These are phyloP conservation scores for Mimachlamys varia DNA, from an alignment of 2,888 invertebrate genomes.

Conservation along the genomic window DNA sequence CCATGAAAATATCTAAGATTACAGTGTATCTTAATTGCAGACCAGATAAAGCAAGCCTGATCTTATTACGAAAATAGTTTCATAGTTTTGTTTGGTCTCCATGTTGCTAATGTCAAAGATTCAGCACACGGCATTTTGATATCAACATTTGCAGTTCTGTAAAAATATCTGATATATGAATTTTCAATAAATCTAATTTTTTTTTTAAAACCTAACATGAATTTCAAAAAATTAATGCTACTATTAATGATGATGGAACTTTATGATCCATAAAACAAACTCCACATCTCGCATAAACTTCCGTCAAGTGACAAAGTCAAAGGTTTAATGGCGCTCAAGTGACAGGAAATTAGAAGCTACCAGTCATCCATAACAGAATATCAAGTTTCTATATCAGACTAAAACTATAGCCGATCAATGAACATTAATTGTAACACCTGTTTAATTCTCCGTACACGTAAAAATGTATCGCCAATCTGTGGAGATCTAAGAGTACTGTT, in stretches of 20 bases:
- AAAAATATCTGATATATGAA: too few species aligned
- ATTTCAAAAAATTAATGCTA: background rate
- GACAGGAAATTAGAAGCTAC: conserved; percentile 16
- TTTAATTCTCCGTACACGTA: background rate
- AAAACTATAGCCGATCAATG: background rate
- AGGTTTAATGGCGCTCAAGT: background rate
- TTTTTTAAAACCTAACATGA: background rate
- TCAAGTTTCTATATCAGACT: background rate
- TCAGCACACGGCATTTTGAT: too few species aligned
- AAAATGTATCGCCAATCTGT: background rate
- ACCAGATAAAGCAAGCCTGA: too few species aligned
- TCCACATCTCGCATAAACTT: background rate
- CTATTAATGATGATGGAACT: background rate
- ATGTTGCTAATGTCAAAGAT: too few species aligned
- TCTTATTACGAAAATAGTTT: too few species aligned
- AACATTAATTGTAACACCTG: background rate
- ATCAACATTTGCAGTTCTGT: too few species aligned
- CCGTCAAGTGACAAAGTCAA: background rate
- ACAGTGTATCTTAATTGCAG: too few species aligned
- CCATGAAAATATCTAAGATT: too few species aligned
- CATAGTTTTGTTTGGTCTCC: too few species aligned
- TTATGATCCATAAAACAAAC: background rate
- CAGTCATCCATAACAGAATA: background rate
- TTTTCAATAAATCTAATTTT: too few species aligned
- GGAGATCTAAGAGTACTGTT: background rate